Evolutionary conservation across 2,113 vertebrate species (phyloP).

Genomic region (Todiramphus saurophagus): DNA sequence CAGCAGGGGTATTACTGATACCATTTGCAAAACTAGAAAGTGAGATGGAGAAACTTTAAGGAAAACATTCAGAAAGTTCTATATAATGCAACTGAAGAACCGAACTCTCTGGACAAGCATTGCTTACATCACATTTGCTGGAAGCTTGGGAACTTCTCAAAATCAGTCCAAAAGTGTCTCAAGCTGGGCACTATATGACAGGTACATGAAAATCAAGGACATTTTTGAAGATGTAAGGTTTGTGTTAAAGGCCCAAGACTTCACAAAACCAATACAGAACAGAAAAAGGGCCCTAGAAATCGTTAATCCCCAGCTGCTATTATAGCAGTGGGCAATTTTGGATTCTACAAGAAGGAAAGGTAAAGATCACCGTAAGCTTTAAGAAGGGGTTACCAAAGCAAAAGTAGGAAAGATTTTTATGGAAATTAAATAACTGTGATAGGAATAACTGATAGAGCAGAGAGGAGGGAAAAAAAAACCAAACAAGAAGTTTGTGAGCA

Average conservation of each 20-base stretch:
- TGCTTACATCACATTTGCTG: fast-evolving
- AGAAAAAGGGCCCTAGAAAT: neutral
- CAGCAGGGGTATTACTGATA: neutral
- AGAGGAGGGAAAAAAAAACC: too few relatives aligned
- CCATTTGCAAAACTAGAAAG: neutral
- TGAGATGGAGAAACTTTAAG: neutral
- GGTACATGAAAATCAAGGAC: neutral
- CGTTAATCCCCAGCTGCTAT: neutral
- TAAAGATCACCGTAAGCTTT: neutral
- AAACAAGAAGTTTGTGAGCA: neutral
- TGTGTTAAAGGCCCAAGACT: neutral
- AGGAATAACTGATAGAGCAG: neutral
- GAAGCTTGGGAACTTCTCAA: neutral
- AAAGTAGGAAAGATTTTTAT: neutral
- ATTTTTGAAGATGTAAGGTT: neutral
- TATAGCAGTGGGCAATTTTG: neutral
- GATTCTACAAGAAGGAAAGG: neutral
- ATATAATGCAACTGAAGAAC: neutral
- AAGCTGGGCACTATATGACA: neutral
- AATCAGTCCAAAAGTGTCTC: neutral
- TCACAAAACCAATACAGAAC: neutral
- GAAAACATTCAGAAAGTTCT: neutral
- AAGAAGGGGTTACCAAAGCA: neutral
- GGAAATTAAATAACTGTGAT: neutral
- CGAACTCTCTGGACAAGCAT: neutral